Base-by-base conservation (phyloP, 2,113 vertebrate species). In the Corydoras maculifer region DNA sequence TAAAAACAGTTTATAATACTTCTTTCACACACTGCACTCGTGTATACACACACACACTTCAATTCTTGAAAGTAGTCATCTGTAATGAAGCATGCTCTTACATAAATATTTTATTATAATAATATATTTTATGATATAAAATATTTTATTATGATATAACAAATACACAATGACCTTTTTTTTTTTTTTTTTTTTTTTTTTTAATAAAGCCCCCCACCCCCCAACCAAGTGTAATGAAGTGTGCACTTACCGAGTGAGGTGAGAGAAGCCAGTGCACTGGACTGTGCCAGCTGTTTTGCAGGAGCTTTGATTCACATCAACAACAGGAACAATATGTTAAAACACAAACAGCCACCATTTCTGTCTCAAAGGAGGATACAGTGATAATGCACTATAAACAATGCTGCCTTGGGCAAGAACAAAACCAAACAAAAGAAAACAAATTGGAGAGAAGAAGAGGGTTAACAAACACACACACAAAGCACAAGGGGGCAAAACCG, bases 311-410 rank as follows among this genome's bases (percentile, higher is more conserved):
- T 97, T 99, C 97, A 99, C 97, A 99, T 98, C 96, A 99, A 99
- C 96, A 99, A 98, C 97, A 98, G 97, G 97, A 98, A 96, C 96
- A 99, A 98, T 94, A 99, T 96, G 97, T 99, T 99, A 99, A 99
- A 95, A 99, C 94, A 98, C 94, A 98, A 95, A 97, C 91, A 93
- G 93, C 94, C 96, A 94, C 92, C 91, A 95, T 93, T 87, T 97
- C 88, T 87, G 91, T 97, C 88, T 88, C 94, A 97, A 94, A 94
- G 71, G 76, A 77, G 77, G 91, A 93, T 92, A 97, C 93, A 96
- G 92, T 92, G 92, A 95, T 91, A 61, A 69, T 25, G 90, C 91
- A 94, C 92, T 92, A 94, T 91, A 84, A 94, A 95, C 82, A 86
- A 81, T 86, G 92, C 93, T 94, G 94, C 87, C 90, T 88, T 94